Percentiles rank a stretch among this genome's conserved stretches.
Conservation (phyloP, 2,888 invertebrate species). For the Drosophila formosana region DNA sequence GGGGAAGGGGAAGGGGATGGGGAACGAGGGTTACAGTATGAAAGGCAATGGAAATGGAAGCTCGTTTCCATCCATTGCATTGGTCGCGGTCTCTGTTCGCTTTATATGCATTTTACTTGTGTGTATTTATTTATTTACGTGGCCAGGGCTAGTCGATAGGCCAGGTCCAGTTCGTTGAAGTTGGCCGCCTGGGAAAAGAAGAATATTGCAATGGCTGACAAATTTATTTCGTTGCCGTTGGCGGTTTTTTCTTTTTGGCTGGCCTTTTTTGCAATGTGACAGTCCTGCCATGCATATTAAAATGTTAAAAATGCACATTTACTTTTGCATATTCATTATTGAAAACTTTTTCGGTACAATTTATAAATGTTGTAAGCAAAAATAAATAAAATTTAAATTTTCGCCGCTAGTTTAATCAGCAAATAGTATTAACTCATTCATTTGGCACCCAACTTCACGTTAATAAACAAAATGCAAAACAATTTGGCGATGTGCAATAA, state of each 20-base stretch:
- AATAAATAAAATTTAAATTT: slow-evolving; percentile 32
- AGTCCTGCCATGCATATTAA: slow-evolving; percentile 76
- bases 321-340: slow-evolving; percentile 68
- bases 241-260: slow-evolving; percentile 46
- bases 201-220: slow-evolving; percentile 80
- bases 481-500: too few relatives aligned
- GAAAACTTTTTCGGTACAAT: slow-evolving; percentile 57
- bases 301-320: slow-evolving; percentile 70
- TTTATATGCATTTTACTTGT: slow-evolving; percentile 41
- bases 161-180: slow-evolving; percentile 45
- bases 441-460: neutral
- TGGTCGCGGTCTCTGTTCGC: slow-evolving; percentile 7
- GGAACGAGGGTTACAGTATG: neutral
- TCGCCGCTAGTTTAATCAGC: slow-evolving; percentile 25
- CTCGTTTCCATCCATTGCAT: slow-evolving; percentile 28
- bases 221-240: slow-evolving; percentile 73
- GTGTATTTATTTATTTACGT: slow-evolving; percentile 75
- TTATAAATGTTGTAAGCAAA: slow-evolving; percentile 38
- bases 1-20: neutral
- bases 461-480: too few relatives aligned
- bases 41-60: slow-evolving; percentile 18
- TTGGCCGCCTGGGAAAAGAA: slow-evolving; percentile 59
- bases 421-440: slow-evolving; percentile 12
- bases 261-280: slow-evolving; percentile 69
- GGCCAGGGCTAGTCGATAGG: slow-evolving; percentile 48